A percentile compares a stretch with the other conserved stretches of the same genome.
These are phyloP conservation scores for Onychorhynchus coronatus DNA, from an alignment of 2,113 vertebrate species.

Conservation along the genomic window DNA sequence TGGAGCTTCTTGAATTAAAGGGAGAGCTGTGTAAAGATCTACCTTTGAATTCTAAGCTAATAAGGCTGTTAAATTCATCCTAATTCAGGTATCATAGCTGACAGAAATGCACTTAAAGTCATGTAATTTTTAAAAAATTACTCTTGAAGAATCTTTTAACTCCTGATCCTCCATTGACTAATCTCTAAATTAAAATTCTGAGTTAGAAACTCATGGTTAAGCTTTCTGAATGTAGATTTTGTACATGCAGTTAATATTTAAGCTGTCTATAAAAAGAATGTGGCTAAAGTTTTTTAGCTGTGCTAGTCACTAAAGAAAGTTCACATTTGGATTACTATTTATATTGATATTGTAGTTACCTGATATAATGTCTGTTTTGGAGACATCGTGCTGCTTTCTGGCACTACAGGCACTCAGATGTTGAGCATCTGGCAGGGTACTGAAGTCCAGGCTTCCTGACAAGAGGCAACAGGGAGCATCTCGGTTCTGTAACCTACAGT, in stretches of 20 bases:
- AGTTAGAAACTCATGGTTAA: neutral
- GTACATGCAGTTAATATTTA: accelerated
- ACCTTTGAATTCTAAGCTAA: neutral
- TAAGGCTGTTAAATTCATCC: neutral
- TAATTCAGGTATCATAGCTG: neutral
- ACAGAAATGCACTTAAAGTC: neutral
- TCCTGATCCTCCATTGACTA: neutral
- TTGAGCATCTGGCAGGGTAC: neutral
- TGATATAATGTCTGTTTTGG: neutral
- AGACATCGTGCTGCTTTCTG: neutral
- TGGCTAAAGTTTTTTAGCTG: neutral
- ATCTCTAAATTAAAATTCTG: neutral
- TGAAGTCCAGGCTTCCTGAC: accelerated
- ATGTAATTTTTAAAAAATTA: neutral
- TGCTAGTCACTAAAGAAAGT: neutral
- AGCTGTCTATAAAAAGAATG: neutral
- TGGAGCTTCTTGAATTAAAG: neutral
- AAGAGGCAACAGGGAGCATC: neutral
- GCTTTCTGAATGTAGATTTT: neutral
- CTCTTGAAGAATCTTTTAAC: neutral
- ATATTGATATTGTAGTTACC: neutral
- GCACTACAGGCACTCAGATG: neutral
- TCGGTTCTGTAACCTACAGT: neutral
- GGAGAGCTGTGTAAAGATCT: neutral
- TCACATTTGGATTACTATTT: neutral